phyloP scores from a whole-genome alignment of 1,140 invertebrate species.

The Neodiprion virginianus region DNA sequence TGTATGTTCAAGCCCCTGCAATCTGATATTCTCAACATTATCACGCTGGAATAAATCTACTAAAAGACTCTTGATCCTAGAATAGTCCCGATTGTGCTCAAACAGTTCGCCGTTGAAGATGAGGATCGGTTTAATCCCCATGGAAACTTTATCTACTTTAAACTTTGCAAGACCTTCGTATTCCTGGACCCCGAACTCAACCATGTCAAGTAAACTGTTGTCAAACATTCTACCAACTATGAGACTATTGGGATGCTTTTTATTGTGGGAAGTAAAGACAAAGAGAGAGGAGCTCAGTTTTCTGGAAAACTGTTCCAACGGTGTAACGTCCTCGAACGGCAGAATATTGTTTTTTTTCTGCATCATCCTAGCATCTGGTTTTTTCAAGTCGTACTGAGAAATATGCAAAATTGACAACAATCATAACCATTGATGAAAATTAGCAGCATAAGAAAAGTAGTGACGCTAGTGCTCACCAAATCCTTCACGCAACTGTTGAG shows the following conservation, averaged over 20 bases:
- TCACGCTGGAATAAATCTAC: constrained; percentile 94
- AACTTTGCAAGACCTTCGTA: constrained; percentile 83
- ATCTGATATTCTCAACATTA: constrained; percentile 77
- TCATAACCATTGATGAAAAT: constrained; percentile 13
- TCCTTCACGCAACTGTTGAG: constrained; percentile 84
- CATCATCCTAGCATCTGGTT: constrained; percentile 80
- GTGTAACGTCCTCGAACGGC: constrained; percentile 84
- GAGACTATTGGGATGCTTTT: constrained; percentile 94
- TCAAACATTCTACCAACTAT: constrained; percentile 91
- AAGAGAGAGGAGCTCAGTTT: constrained; percentile 92
- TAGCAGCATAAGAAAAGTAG: background rate
- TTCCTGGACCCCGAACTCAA: constrained; percentile 90
- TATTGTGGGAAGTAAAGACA: constrained; percentile 87
- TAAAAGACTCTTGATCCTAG: constrained; percentile 87
- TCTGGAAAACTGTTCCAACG: constrained; percentile 83
- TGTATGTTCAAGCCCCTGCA: constrained; percentile 93
- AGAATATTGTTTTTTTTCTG: constrained; percentile 84
- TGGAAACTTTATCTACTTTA: constrained; percentile 77
- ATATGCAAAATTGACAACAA: background rate
- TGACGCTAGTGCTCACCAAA: constrained; percentile 67
- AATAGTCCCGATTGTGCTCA: constrained; percentile 81
- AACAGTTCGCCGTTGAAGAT: constrained; percentile 94
- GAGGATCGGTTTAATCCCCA: constrained; percentile 90
- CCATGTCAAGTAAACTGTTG: constrained; percentile 91
- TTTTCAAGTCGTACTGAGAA: constrained; percentile 80